A percentile compares a stretch with the other conserved stretches of the same genome.
These are phyloP conservation scores for Phania funesta DNA, from an alignment of 2,888 invertebrate genomes.

Conservation along the genomic window DNA sequence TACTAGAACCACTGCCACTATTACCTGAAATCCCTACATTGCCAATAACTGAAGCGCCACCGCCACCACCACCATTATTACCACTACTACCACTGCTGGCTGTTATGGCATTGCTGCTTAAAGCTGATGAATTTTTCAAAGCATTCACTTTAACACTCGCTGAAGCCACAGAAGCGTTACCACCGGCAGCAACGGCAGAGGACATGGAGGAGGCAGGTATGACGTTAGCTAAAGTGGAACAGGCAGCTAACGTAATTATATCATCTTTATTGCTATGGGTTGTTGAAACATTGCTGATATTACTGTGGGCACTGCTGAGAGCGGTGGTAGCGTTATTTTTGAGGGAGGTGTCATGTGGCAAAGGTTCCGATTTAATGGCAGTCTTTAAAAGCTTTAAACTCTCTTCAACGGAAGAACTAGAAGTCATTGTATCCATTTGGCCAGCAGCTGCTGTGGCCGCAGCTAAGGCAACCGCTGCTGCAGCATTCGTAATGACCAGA, in stretches of 20 bases:
- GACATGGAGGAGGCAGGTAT: constrained; percentile 32
- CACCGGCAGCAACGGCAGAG: not conserved
- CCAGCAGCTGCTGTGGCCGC: constrained; percentile 35
- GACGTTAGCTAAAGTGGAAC: constrained; percentile 58
- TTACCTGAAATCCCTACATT: constrained; percentile 48
- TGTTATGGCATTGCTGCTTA: constrained; percentile 44
- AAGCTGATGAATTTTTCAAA: constrained; percentile 41
- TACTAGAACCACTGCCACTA: constrained; percentile 45
- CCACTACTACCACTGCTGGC: constrained; percentile 24
- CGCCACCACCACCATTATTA: constrained; percentile 7
- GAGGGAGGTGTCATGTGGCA: constrained; percentile 74
- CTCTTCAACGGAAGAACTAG: constrained; percentile 71
- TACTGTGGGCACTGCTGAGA: constrained; percentile 12
- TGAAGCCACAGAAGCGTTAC: constrained; percentile 12
- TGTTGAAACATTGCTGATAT: constrained; percentile 64
- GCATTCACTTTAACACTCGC: constrained; percentile 20
- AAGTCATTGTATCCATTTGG: constrained; percentile 27
- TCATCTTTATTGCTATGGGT: constrained; percentile 51
- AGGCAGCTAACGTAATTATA: constrained; percentile 67
- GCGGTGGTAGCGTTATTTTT: constrained; percentile 55
- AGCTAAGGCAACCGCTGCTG: constrained; percentile 33
- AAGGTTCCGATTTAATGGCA: constrained; percentile 79
- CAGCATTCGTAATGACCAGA: constrained; percentile 56
- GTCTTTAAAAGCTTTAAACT: constrained; percentile 77
- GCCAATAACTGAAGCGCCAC: constrained; percentile 71